Evolutionary conservation across 2,888 invertebrate genomes (phyloP).

Genomic region (Dorcus hopei): DNA sequence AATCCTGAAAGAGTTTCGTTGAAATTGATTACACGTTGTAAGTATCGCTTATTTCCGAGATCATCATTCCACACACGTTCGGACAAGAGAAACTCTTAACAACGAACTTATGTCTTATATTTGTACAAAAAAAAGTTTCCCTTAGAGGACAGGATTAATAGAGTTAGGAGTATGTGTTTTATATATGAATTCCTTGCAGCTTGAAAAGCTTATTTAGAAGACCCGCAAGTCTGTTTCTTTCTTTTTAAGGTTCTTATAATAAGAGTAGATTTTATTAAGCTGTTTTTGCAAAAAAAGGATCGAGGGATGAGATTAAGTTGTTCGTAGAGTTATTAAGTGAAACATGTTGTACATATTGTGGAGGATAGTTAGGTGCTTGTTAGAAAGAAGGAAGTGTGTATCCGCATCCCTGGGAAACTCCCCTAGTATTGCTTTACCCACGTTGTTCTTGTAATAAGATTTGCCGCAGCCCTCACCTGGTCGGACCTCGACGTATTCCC

Average conservation of each 20-base stretch:
- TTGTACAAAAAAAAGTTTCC: constrained; percentile 24
- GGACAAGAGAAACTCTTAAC: constrained; percentile 18
- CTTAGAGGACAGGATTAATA: constrained; percentile 28
- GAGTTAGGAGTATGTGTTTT: constrained; percentile 18
- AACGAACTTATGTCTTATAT: constrained; percentile 27
- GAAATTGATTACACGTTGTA: constrained; percentile 20
- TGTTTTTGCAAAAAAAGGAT: too few relatives aligned
- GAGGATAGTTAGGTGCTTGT: constrained; percentile 6
- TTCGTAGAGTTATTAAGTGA: too few relatives aligned
- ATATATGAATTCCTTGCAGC: constrained; percentile 12
- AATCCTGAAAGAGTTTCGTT: constrained; percentile 6
- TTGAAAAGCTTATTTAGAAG: too few relatives aligned
- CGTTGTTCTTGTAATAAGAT: constrained; percentile 34
- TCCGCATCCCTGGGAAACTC: constrained; percentile 2
- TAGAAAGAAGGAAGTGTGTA: constrained; percentile 6
- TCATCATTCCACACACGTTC: constrained; percentile 19
- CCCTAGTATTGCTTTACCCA: constrained; percentile 4
- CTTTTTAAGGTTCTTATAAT: too few relatives aligned
- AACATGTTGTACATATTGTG: too few relatives aligned
- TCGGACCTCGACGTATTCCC: constrained; percentile 35
- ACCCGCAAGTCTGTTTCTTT: too few relatives aligned
- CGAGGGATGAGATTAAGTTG: too few relatives aligned
- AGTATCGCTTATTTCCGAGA: constrained; percentile 14
- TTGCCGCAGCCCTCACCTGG: constrained; percentile 37
- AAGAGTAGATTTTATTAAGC: too few relatives aligned